Conservation (phyloP, 2,888 invertebrate species). For the Calameuta pallipes region DNA sequence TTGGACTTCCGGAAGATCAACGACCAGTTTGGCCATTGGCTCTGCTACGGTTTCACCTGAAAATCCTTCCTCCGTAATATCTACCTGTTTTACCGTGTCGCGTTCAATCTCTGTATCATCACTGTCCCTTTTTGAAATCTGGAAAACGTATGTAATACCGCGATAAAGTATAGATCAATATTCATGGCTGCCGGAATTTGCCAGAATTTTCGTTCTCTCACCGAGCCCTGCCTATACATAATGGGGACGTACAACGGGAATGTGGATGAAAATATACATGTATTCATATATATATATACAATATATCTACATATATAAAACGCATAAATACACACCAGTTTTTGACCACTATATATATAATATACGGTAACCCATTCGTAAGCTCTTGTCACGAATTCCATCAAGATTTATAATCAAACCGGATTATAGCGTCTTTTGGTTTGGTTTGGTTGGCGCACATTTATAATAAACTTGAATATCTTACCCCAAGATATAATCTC, state of each 20-base stretch:
- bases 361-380: neutral
- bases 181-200: neutral
- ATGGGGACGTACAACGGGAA: neutral
- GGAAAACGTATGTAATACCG: neutral
- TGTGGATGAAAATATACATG: neutral
- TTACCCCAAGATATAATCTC: conserved; percentile 28
- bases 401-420: neutral
- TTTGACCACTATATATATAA: neutral
- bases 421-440: neutral
- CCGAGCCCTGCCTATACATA: neutral
- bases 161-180: neutral
- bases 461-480: conserved; percentile 2
- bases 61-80: neutral
- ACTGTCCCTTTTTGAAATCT: neutral
- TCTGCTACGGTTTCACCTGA: neutral
- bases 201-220: neutral
- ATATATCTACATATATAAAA: too few species aligned
- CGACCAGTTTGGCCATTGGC: neutral
- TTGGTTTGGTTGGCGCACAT: neutral
- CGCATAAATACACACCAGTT: neutral
- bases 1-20: neutral
- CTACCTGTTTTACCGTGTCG: neutral
- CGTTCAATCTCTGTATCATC: neutral
- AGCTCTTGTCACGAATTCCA: neutral
- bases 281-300: too few species aligned